A percentile compares a stretch with the other conserved stretches of the same genome.
Evolutionary conservation across 2,113 vertebrate species (phyloP).

Genomic region (Salvelinus fontinalis): DNA sequence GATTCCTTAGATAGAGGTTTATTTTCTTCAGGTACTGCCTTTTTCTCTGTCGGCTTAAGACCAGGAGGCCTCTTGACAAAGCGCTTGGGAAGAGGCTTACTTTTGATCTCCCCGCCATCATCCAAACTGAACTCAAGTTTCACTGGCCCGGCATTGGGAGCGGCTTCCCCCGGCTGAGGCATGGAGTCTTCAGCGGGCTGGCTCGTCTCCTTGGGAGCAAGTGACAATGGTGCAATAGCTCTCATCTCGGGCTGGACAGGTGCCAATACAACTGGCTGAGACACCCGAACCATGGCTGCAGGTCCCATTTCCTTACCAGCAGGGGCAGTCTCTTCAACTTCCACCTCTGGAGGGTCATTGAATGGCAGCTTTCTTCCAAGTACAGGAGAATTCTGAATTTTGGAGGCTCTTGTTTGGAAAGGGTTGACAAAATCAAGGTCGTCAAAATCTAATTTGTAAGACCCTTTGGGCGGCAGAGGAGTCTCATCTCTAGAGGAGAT

Average conservation of each 20-base stretch:
- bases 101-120: conserved; percentile 55
- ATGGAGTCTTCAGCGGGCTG: conserved; percentile 6
- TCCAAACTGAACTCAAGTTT: conserved; percentile 83
- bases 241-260: conserved; percentile 33
- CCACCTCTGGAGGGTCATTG: conserved; percentile 7
- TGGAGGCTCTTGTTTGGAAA: conserved; percentile 59
- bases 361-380: conserved; percentile 16
- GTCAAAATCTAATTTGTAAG: conserved; percentile 66
- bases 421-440: conserved; percentile 59
- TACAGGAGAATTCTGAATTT: conserved; percentile 62
- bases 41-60: conserved; percentile 63
- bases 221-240: conserved; percentile 29
- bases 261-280: conserved; percentile 10
- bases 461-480: conserved; percentile 35
- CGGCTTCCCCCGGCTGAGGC: not conserved
- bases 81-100: conserved; percentile 72
- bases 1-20: conserved; percentile 35
- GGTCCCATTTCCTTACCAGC: conserved; percentile 8
- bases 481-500: conserved; percentile 31
- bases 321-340: not conserved
- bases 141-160: conserved; percentile 52
- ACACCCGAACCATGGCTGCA: not conserved
- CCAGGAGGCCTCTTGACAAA: conserved; percentile 69
- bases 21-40: conserved; percentile 23
- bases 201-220: not conserved